Percentiles rank a stretch among this genome's conserved stretches.
phyloP scores from a whole-genome alignment of 2,888 invertebrate genomes.

The Monoplex corrugatus region DNA sequence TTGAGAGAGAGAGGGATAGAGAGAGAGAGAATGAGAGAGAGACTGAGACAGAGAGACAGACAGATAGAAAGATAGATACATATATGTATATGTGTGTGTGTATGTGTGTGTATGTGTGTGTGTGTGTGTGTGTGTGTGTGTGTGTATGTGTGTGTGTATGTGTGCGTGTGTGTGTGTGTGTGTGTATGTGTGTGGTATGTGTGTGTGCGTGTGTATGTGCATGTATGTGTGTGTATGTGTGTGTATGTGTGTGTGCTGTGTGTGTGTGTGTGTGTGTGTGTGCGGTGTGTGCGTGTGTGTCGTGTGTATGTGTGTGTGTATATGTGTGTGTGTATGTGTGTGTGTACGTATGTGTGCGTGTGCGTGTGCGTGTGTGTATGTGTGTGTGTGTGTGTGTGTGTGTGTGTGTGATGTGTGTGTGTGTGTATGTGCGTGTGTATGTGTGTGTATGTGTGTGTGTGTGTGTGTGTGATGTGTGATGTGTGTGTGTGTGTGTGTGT shows the following conservation, averaged over 20 bases:
- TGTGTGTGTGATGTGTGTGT: too few relatives aligned
- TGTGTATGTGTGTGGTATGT: background rate
- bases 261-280: background rate
- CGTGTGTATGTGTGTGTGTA: background rate
- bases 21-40: background rate
- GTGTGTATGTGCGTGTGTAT: too few relatives aligned
- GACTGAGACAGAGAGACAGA: background rate
- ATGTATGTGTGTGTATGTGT: slow-evolving; percentile 23
- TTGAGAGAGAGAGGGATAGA: too few relatives aligned
- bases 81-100: slow-evolving; percentile 23
- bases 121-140: slow-evolving; percentile 7
- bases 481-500: too few relatives aligned
- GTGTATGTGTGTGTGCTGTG: background rate
- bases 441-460: too few relatives aligned
- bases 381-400: too few relatives aligned
- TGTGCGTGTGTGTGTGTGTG: slow-evolving; percentile 6
- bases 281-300: background rate
- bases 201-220: slow-evolving; percentile 31
- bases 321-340: background rate
- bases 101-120: slow-evolving; percentile 23
- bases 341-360: background rate
- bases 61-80: background rate
- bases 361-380: background rate
- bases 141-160: slow-evolving; percentile 5
- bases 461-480: too few relatives aligned